Evolutionary conservation across 2,888 invertebrate species (phyloP).

Genomic region (Drosophila pegasa): DNA sequence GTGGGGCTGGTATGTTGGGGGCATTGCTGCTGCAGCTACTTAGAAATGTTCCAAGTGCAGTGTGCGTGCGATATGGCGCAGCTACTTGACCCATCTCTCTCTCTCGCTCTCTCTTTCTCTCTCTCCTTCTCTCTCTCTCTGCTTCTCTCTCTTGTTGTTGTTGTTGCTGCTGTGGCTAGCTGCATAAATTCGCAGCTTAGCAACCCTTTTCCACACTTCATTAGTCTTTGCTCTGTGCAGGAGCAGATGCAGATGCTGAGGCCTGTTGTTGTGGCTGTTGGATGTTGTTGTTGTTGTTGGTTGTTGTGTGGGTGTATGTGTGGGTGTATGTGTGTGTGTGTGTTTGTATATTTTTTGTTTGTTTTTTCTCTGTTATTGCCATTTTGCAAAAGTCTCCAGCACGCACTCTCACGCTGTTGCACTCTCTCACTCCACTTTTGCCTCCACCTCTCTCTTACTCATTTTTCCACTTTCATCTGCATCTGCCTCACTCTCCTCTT

Average conservation of each 20-base stretch:
- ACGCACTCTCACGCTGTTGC: constrained; percentile 9
- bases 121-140: too few species aligned
- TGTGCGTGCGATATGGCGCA: constrained; percentile 8
- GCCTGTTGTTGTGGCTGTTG: constrained; percentile 13
- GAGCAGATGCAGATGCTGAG: too few species aligned
- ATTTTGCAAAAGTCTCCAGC: constrained; percentile 17
- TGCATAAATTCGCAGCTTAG: constrained; percentile 51
- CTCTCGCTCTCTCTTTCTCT: not conserved
- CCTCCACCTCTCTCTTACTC: not conserved
- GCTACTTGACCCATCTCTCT: constrained; percentile 9
- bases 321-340: not conserved
- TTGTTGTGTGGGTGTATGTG: not conserved
- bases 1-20: not conserved
- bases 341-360: not conserved
- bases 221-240: constrained; percentile 36
- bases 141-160: too few species aligned
- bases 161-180: not conserved
- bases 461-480: not conserved
- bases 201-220: constrained; percentile 57
- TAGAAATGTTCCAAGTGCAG: constrained; percentile 5
- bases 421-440: not conserved
- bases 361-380: constrained; percentile 1
- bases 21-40: too few species aligned
- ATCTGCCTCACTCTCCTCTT: not conserved
- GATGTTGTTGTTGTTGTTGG: constrained; percentile 8